Base-by-base conservation (phyloP, 2,113 vertebrate species). In the Anoplopoma fimbria region DNA sequence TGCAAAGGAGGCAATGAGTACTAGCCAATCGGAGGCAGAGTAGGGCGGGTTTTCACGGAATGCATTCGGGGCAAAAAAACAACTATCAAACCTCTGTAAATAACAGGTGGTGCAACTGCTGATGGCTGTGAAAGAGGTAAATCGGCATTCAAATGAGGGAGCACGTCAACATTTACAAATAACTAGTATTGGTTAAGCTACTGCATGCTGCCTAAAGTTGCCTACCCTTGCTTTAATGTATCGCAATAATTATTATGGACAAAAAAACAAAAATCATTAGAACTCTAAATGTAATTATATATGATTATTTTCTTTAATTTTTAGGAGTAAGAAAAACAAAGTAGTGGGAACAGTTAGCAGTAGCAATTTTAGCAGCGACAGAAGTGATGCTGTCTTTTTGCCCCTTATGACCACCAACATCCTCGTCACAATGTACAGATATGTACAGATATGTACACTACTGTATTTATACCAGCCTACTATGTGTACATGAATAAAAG, bases 221-320 rank as follows among this genome's bases (percentile, higher is more conserved):
- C 21, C 6, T 23, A 23, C 7, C 19, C 19, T 21, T 19, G 49
- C 61, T 36, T 4, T 75, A 79, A 69, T 82, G 17, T 55, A 60
- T 36, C 27, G n/a, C 77, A 58, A 27, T 81, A 36, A 58, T 83
- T 79, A 31, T 31, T 82, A 13, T 9, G 17, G 45, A 17, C 17
- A 4, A 13, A 2, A 55, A 45, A 69, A 75, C 15, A 31, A 34
- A 76, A 34, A 27, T 75, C 34, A 33, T 49, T 45, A 12, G 2
- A 42, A n/a, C 38, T 69, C 23, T 31, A 38, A 40, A 21, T 47
- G 3, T 38, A n/a, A 12, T 51, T 25, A 4, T 57, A 36, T 9
- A 36, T 6, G n/a, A n/a, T n/a, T n/a, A 36, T 45, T 5, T 33
- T 36, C 19, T 73, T 69, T 9, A 49, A 8, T 40, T 55, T 9